Conservation (phyloP, 2,113 vertebrate species). For the Sprattus sprattus region DNA sequence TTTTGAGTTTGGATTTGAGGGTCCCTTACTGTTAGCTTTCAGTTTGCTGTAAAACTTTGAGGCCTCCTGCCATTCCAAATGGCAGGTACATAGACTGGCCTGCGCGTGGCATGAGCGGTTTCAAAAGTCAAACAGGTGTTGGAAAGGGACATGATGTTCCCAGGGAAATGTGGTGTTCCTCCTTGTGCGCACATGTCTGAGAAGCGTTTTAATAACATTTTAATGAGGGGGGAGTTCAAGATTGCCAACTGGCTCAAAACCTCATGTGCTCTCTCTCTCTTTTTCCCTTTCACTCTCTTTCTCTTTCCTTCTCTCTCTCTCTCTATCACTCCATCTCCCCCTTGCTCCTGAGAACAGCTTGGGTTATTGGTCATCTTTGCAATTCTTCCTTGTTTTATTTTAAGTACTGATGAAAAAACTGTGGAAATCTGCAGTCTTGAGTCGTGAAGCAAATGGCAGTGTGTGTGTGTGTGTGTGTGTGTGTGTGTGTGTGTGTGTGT, state of each 20-base stretch:
- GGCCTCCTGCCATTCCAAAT: not conserved
- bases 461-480: no score
- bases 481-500: not conserved
- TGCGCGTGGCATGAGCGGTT: not conserved
- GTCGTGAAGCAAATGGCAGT: no score
- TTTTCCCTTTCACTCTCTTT: not conserved
- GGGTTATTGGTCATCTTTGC: not conserved
- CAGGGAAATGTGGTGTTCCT: slow-evolving; percentile 21
- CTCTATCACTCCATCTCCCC: not conserved
- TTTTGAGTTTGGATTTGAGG: not conserved
- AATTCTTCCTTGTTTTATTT: not conserved
- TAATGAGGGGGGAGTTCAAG: not conserved
- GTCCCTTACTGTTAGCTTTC: not conserved
- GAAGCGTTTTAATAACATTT: slow-evolving; percentile 13
- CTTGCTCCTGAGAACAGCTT: not conserved
- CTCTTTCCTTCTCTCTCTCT: slow-evolving; percentile 25
- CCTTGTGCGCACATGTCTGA: slow-evolving; percentile 44
- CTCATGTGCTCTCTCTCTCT: not conserved
- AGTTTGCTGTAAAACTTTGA: not conserved
- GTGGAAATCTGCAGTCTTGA: no score
- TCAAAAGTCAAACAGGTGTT: not conserved
- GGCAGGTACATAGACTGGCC: not conserved
- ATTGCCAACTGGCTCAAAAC: not conserved
- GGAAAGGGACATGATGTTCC: not conserved
- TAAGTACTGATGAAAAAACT: not conserved